Evolutionary conservation across 2,113 vertebrate genomes (phyloP).

Genomic region (Indicator maculatus): DNA sequence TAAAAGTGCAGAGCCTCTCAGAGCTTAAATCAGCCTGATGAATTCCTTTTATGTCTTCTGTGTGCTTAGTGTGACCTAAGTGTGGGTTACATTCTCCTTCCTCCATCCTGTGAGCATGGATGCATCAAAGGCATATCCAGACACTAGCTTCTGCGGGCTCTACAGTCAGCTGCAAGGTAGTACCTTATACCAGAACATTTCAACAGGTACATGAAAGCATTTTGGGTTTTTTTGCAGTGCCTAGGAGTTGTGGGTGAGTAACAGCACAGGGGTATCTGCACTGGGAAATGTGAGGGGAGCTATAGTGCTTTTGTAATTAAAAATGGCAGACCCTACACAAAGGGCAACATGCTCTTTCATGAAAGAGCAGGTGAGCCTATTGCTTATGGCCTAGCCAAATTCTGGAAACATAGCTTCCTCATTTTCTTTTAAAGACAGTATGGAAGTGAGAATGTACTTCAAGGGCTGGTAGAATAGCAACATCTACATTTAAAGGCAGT

Average conservation of each 20-base stretch:
- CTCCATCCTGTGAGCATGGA: background rate
- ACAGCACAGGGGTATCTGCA: background rate
- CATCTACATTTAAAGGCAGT: background rate
- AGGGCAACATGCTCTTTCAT: background rate
- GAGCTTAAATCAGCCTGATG: background rate
- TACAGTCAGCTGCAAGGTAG: background rate
- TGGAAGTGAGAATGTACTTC: background rate
- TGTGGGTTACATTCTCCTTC: accelerated
- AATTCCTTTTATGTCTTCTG: background rate
- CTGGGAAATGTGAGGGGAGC: background rate
- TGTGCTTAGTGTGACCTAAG: background rate
- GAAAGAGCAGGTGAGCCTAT: background rate
- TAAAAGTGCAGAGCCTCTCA: background rate
- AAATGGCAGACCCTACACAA: background rate
- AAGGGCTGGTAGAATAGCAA: background rate
- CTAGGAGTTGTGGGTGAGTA: background rate
- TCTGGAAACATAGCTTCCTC: background rate
- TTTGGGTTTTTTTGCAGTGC: background rate
- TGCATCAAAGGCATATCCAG: background rate
- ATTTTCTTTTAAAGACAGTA: background rate
- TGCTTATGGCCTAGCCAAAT: background rate
- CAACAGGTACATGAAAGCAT: background rate
- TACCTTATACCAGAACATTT: background rate
- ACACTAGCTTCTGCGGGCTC: background rate
- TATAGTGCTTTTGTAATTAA: background rate